phyloP scores from a whole-genome alignment of 2,888 invertebrate species.

The Mythimna albipuncta region DNA sequence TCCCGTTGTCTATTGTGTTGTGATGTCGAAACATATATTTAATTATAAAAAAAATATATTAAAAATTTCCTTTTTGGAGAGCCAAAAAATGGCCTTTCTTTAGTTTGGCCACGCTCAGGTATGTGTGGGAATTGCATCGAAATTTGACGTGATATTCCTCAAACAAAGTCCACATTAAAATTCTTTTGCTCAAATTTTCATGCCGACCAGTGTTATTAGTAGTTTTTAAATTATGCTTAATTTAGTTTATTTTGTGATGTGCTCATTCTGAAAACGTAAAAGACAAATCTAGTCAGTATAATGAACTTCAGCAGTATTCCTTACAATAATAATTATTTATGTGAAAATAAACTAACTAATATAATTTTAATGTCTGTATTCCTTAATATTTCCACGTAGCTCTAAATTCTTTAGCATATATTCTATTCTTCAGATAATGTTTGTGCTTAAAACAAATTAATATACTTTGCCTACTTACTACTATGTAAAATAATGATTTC shows the following conservation, averaged over 20 bases:
- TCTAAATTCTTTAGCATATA: slow-evolving; percentile 50
- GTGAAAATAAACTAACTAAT: slow-evolving; percentile 33
- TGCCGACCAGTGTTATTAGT: slow-evolving; percentile 22
- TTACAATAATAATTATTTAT: slow-evolving; percentile 53
- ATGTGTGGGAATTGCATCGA: too few relatives aligned
- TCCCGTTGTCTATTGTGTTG: too few relatives aligned
- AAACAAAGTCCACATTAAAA: too few relatives aligned
- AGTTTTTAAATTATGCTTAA: slow-evolving; percentile 57
- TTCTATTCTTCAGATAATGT: slow-evolving; percentile 38
- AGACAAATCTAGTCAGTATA: slow-evolving; percentile 79
- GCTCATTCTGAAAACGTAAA: slow-evolving; percentile 69
- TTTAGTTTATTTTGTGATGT: slow-evolving; percentile 57
- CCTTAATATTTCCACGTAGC: slow-evolving; percentile 40
- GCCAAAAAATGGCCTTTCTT: too few relatives aligned
- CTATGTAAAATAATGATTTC: slow-evolving; percentile 51
- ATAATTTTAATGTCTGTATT: slow-evolving; percentile 48
- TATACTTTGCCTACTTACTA: slow-evolving; percentile 44
- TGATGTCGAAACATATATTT: too few relatives aligned
- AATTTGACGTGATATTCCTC: too few relatives aligned
- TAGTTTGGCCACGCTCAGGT: too few relatives aligned
- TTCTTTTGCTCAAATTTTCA: too few relatives aligned
- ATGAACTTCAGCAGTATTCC: slow-evolving; percentile 69
- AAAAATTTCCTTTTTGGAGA: too few relatives aligned
- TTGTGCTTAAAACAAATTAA: slow-evolving; percentile 47
- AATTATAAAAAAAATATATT: too few relatives aligned